Evolutionary conservation across 2,113 vertebrate species (phyloP), one percentile per base, ranked within the genome.

Genomic region (Mobula birostris): DNA sequence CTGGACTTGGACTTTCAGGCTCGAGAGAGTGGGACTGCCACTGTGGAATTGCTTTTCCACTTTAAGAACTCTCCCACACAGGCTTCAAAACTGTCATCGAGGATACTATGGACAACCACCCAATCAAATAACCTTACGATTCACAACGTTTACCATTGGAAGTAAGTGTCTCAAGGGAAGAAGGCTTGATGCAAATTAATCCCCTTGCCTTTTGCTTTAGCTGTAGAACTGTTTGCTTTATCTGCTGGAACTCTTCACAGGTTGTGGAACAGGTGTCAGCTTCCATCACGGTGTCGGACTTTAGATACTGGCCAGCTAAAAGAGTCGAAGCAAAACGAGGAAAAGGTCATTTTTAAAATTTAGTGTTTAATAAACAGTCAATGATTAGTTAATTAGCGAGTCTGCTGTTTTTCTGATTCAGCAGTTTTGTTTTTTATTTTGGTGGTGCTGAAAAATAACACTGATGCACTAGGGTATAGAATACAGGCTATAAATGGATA

Each of bases 241-340:
- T 98, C 97, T 98, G 99, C 94, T 98, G 97, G 95, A 99, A 98
- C 95, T 99, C 98, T 94, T 98, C 98, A 95, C 99, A 99, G 0
- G 98, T 98, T 87, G 98, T 98, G 6, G 98, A 98, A 96, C 99
- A 99, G 0, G 97, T 97, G 48, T 97, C 97, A 0, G 96, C 95
- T 95, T 98, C 98, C 94, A 97, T 97, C 0, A 97, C 95, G 0
- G 97, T 97, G 96, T 99, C 98, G 0, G 97, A 96, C 95, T 98
- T 98, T 94, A 98, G 97, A 40, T 97, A 97, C 63, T 97, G 97
- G 76, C 97, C 97, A 95, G 97, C 96, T 97, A 96, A 95, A 96
- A 95, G 94, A 63, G 70, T 76, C 70, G 48, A 29, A 93, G 40
- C 5, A 14, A 74, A 74, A 2, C 7, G 29, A 32, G 17, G 5